Percentiles rank a stretch among this genome's conserved stretches.
Evolutionary conservation across 1,140 invertebrate genomes (phyloP).

Genomic region (Metaphire vulgaris): DNA sequence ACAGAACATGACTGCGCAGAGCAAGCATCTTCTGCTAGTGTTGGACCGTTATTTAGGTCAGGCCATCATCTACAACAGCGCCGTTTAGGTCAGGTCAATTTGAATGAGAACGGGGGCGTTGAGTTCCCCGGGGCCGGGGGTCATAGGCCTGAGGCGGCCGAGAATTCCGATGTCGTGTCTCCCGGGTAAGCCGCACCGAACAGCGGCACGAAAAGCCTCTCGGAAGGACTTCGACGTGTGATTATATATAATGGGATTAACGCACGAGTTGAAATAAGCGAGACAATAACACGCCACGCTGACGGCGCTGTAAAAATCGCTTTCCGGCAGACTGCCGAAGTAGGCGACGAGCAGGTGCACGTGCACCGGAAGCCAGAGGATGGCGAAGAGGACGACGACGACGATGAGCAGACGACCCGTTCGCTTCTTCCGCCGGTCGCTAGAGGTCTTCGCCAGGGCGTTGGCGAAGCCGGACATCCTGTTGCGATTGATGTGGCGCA

Average conservation of each 20-base stretch:
- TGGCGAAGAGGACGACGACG: conserved; percentile 83
- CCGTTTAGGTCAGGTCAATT: not conserved
- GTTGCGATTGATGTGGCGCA: conserved; percentile 18
- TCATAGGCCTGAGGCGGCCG: not conserved
- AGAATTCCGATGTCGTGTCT: not conserved
- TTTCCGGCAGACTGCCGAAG: conserved; percentile 24
- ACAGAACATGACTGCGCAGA: too few relatives aligned
- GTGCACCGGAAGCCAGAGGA: conserved; percentile 88
- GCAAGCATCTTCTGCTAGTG: too few relatives aligned
- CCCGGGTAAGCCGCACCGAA: not conserved
- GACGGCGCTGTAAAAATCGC: conserved; percentile 5
- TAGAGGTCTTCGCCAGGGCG: not conserved
- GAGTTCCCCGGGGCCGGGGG: not conserved
- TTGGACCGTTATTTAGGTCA: too few relatives aligned
- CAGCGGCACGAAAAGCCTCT: conserved; percentile 51
- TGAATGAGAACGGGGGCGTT: not conserved
- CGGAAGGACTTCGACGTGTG: conserved; percentile 69
- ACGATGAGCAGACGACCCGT: conserved; percentile 81
- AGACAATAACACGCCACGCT: conserved; percentile 18
- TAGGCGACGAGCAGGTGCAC: conserved; percentile 47
- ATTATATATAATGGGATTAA: conserved; percentile 67
- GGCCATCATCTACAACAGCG: too few relatives aligned
- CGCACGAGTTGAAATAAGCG: conserved; percentile 54
- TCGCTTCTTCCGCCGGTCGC: conserved; percentile 62
- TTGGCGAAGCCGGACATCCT: not conserved